These are phyloP conservation scores for Holothuria leucospilota DNA, from an alignment of 53 echinoderm and acorn worm genomes.

Conservation along the genomic window DNA sequence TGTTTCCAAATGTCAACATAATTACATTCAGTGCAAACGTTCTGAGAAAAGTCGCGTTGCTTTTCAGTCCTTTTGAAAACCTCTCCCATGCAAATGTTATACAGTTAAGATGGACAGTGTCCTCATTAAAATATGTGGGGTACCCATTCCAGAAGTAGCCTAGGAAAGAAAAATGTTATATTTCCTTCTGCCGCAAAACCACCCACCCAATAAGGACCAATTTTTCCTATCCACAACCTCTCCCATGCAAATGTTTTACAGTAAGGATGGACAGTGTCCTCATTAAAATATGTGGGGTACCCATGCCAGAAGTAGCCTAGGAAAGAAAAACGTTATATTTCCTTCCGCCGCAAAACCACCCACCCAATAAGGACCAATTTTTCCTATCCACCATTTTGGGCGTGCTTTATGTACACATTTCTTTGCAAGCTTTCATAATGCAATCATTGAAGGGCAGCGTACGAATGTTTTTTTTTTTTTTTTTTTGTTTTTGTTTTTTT, in stretches of 20 bases:
- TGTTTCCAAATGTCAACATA: constrained; percentile 39
- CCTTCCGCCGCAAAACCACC: constrained; percentile 40
- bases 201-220: constrained; percentile 45
- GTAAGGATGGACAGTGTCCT: constrained; percentile 14
- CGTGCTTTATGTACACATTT: constrained; percentile 40
- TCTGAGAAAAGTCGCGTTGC: constrained; percentile 1
- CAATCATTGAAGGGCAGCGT: constrained; percentile 37
- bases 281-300: constrained; percentile 25
- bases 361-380: constrained; percentile 43
- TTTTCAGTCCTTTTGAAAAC: not conserved
- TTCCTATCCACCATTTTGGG: constrained; percentile 37
- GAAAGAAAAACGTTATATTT: constrained; percentile 35
- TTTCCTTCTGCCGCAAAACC: constrained; percentile 38
- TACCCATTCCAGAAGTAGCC: constrained; percentile 49
- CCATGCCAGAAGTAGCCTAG: constrained; percentile 47
- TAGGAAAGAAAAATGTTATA: constrained; percentile 26
- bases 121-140: constrained; percentile 15
- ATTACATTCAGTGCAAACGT: not conserved
- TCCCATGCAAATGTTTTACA: constrained; percentile 30
- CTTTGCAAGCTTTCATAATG: constrained; percentile 16
- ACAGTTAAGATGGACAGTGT: constrained; percentile 19
- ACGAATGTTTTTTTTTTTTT: no score
- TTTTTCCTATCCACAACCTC: constrained; percentile 27
- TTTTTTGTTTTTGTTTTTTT: no score
- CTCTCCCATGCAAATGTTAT: constrained; percentile 41